Percentiles rank a stretch among this genome's conserved stretches.
These are phyloP conservation scores for Amblyornis subalaris DNA, from an alignment of 2,113 vertebrate genomes.

Conservation along the genomic window DNA sequence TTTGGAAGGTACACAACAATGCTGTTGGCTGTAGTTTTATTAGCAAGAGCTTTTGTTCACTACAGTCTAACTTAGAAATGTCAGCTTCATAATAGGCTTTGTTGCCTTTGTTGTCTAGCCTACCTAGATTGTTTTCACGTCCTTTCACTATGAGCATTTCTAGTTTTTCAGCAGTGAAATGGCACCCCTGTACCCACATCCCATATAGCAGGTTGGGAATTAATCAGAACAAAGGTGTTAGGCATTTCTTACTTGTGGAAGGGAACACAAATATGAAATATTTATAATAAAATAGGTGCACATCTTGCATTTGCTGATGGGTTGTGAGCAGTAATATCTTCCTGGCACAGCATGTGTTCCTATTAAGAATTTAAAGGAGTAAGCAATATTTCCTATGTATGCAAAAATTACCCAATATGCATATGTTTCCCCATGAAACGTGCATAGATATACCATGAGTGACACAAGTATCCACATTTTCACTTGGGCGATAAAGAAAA, in stretches of 20 bases:
- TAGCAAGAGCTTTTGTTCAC: background rate
- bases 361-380: background rate
- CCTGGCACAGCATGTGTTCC: rapidly evolving
- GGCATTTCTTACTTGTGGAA: background rate
- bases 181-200: rapidly evolving
- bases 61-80: background rate
- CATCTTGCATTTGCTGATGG: background rate
- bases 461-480: background rate
- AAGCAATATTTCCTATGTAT: background rate
- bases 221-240: background rate
- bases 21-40: background rate
- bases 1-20: background rate
- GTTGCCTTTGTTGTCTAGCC: background rate
- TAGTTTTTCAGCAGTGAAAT: background rate
- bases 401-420: background rate
- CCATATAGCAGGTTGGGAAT: background rate
- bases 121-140: background rate
- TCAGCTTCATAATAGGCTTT: background rate
- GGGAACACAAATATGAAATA: background rate
- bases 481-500: background rate
- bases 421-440: background rate
- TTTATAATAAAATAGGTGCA: background rate
- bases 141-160: background rate
- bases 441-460: background rate
- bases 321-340: background rate